Conservation (phyloP, 2,797 vertebrate genomes). For the Phaenicophaeus curvirostris region DNA sequence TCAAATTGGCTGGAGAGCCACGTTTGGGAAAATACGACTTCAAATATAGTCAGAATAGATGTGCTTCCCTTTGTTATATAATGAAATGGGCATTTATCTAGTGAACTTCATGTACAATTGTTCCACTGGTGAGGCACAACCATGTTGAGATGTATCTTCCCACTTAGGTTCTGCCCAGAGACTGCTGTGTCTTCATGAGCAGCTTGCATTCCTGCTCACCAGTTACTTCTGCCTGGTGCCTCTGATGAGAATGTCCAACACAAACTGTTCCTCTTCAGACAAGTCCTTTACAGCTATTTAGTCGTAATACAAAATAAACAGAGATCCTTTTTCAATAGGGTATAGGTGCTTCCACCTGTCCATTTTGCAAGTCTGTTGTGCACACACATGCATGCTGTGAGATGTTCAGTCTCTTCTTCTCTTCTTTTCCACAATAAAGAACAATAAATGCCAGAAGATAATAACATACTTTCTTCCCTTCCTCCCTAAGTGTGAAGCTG, state of each 20-base stretch:
- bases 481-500: background rate
- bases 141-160: background rate
- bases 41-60: background rate
- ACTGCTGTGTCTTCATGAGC: background rate
- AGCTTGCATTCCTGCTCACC: background rate
- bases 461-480: background rate
- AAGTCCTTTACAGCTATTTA: background rate
- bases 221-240: background rate
- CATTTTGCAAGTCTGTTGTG: background rate
- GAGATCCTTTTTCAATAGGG: background rate
- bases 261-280: background rate
- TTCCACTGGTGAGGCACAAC: background rate
- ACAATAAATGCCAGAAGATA: background rate
- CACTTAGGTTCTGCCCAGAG: background rate
- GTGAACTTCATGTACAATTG: background rate
- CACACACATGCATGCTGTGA: background rate
- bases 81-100: background rate
- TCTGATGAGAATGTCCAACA: fast-evolving
- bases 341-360: background rate
- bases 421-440: background rate
- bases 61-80: background rate
- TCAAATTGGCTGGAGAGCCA: background rate
- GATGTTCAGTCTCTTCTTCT: background rate
- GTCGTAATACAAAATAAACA: background rate
- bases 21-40: background rate